A percentile compares a stretch with the other conserved stretches of the same genome.
These are phyloP conservation scores for Ctenochaetus hawaiiensis DNA, from an alignment of 2,797 vertebrate species.

Conservation along the genomic window DNA sequence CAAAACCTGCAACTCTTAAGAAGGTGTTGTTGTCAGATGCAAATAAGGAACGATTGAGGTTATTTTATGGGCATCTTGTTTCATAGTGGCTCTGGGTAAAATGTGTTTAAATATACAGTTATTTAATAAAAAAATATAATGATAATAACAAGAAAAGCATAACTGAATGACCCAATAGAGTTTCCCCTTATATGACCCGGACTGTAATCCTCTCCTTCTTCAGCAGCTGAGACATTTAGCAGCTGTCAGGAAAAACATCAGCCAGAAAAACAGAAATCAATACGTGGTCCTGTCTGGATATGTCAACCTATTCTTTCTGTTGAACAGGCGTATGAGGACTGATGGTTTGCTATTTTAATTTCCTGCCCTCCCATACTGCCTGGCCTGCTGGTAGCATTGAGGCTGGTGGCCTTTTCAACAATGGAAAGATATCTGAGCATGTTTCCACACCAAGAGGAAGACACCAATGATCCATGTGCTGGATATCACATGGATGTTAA, in stretches of 20 bases:
- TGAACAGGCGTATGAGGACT: constrained; percentile 6
- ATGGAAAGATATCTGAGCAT: constrained; percentile 14
- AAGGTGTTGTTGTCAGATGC: not conserved
- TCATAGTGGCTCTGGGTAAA: not conserved
- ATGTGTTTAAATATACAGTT: not conserved
- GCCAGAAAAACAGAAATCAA: constrained; percentile 14
- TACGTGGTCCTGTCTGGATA: constrained; percentile 2
- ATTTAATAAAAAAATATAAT: not conserved
- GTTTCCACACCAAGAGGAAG: not conserved
- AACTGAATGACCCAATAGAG: not conserved
- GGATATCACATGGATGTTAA: not conserved
- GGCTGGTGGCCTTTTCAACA: constrained; percentile 9
- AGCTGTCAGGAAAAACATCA: constrained; percentile 17
- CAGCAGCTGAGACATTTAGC: constrained; percentile 23
- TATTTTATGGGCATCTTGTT: not conserved
- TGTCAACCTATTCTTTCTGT: constrained; percentile 13
- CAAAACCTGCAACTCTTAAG: not conserved
- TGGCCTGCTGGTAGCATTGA: not conserved
- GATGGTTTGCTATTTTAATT: constrained; percentile 16
- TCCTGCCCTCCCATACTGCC: constrained; percentile 6
- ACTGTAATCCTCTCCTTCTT: constrained; percentile 3
- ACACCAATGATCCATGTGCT: not conserved
- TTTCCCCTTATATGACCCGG: not conserved
- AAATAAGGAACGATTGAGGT: not conserved
- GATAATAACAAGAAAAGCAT: constrained; percentile 1